These are phyloP conservation scores for Anastatus disparis DNA, from an alignment of 1,140 invertebrate genomes.

Conservation along the genomic window DNA sequence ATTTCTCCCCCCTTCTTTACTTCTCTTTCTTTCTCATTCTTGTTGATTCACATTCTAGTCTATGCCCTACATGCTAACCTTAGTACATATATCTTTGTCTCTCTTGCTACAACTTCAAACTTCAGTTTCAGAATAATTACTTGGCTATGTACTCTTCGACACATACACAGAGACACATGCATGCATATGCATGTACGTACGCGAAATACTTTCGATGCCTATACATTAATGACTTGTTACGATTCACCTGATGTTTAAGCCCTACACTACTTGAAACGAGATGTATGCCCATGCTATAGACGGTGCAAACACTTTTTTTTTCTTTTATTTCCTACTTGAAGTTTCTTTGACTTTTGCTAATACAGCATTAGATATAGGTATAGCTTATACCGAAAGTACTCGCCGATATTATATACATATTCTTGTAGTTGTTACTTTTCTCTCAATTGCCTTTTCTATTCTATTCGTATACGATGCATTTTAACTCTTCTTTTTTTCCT, in stretches of 20 bases:
- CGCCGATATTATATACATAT: background rate
- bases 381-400: background rate
- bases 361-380: constrained; percentile 17
- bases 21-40: background rate
- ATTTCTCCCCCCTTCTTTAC: background rate
- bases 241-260: constrained; percentile 6
- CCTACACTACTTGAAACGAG: constrained; percentile 17
- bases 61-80: background rate
- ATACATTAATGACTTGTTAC: background rate
- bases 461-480: no score
- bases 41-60: background rate
- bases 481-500: no score
- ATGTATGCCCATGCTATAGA: no score
- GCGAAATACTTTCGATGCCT: background rate
- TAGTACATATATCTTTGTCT: background rate
- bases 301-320: background rate
- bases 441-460: constrained; percentile 8
- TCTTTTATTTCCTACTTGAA: no score
- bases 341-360: constrained; percentile 15
- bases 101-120: background rate
- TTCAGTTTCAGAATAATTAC: no score
- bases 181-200: background rate
- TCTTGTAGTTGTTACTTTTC: constrained; percentile 3
- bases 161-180: background rate
- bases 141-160: no score